These are phyloP conservation scores for Standfussiana lucernea DNA, from an alignment of 2,888 invertebrate genomes.

Conservation along the genomic window DNA sequence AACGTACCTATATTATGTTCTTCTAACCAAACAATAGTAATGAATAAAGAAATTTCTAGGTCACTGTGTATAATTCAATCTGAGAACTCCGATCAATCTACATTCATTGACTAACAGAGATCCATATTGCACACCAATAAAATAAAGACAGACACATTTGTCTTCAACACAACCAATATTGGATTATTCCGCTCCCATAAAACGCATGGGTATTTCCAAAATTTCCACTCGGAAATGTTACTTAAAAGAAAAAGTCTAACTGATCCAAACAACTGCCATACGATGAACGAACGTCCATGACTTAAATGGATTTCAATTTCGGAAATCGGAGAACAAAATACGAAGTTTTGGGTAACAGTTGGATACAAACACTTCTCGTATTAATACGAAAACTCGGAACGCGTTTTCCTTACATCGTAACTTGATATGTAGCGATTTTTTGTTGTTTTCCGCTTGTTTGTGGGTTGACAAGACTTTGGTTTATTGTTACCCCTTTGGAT, in stretches of 20 bases:
- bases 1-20: not conserved
- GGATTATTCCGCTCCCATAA: conserved; percentile 21
- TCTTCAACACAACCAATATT: conserved; percentile 33
- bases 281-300: conserved; percentile 48
- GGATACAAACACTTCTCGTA: conserved; percentile 45
- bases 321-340: conserved; percentile 54
- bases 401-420: conserved; percentile 33
- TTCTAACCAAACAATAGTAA: not conserved
- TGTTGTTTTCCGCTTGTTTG: conserved; percentile 22
- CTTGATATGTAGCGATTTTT: conserved; percentile 26
- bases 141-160: conserved; percentile 35
- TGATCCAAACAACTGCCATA: conserved; percentile 54
- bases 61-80: not conserved
- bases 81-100: conserved; percentile 24
- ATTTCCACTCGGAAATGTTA: conserved; percentile 31
- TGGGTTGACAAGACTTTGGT: not conserved
- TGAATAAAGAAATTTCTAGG: not conserved
- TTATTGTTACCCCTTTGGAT: not conserved
- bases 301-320: conserved; percentile 64
- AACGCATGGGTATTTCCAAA: conserved; percentile 37
- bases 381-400: conserved; percentile 40
- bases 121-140: conserved; percentile 24
- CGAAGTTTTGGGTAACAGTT: conserved; percentile 55
- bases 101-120: conserved; percentile 22
- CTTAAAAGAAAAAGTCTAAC: conserved; percentile 43